Percentiles rank a stretch among this genome's conserved stretches.
Evolutionary conservation across 2,888 invertebrate genomes (phyloP).

Genomic region (Tineola bisselliella): DNA sequence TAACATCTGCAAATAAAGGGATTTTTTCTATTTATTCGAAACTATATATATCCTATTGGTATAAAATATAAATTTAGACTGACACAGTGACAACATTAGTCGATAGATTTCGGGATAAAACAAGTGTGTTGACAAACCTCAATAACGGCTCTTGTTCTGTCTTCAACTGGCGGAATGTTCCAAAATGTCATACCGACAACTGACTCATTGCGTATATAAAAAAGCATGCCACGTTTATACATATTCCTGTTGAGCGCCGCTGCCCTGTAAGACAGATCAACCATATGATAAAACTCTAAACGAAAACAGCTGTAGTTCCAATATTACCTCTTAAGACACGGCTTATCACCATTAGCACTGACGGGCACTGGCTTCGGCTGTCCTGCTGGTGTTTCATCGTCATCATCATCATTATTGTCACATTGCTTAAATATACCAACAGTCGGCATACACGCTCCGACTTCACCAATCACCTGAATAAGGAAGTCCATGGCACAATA

Average conservation of each 20-base stretch:
- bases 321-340: slow-evolving; percentile 39
- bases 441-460: slow-evolving; percentile 55
- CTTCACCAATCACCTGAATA: slow-evolving; percentile 46
- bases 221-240: slow-evolving; percentile 48
- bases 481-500: no score
- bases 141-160: slow-evolving; percentile 38
- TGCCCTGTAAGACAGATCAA: no score
- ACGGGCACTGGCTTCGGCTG: slow-evolving; percentile 14
- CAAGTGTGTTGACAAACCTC: no score
- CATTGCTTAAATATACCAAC: slow-evolving; percentile 50
- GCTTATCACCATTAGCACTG: slow-evolving; percentile 23
- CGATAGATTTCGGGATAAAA: no score
- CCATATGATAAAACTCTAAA: no score
- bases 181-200: slow-evolving; percentile 52
- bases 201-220: slow-evolving; percentile 48
- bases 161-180: slow-evolving; percentile 48
- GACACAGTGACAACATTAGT: no score
- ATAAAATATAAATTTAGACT: no score
- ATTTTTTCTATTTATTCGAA: no score
- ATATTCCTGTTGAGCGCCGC: slow-evolving; percentile 26
- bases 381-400: background rate
- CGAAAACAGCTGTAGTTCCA: no score
- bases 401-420: slow-evolving; percentile 20
- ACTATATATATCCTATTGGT: no score
- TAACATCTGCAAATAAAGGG: slow-evolving; percentile 39